Evolutionary conservation across 2,113 vertebrate species (phyloP).

Genomic region (Poecile atricapillus): DNA sequence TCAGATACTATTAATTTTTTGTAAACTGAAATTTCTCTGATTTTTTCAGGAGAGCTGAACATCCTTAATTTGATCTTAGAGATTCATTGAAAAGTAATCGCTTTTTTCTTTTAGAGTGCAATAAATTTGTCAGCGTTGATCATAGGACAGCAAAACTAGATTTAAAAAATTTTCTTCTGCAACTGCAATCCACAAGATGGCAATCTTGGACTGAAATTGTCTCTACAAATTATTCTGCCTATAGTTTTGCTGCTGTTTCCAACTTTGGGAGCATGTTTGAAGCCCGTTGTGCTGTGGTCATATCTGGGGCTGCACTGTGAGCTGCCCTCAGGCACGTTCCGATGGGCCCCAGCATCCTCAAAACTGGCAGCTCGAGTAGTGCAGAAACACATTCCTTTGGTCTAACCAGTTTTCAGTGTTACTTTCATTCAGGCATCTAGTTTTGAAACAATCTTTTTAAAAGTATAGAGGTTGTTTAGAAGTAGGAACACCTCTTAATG

Average conservation of each 20-base stretch:
- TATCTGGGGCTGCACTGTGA: background rate
- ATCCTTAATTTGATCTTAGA: background rate
- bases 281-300: background rate
- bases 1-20: background rate
- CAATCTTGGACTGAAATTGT: conserved; percentile 44
- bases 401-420: background rate
- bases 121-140: background rate
- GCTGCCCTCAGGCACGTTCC: background rate
- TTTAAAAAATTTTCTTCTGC: background rate
- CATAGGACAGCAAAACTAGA: background rate
- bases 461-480: background rate
- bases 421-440: background rate
- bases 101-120: background rate
- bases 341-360: background rate
- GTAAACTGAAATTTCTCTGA: background rate
- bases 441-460: background rate
- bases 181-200: conserved; percentile 62
- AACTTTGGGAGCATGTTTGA: background rate
- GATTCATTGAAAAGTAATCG: background rate
- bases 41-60: background rate
- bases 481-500: background rate
- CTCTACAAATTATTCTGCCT: background rate
- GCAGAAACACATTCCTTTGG: background rate
- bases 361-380: background rate
- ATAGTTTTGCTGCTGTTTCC: background rate